Percentiles rank a stretch among this genome's conserved stretches.
Evolutionary conservation across 2,797 vertebrate genomes (phyloP).

Genomic region (Diplodus sargus): DNA sequence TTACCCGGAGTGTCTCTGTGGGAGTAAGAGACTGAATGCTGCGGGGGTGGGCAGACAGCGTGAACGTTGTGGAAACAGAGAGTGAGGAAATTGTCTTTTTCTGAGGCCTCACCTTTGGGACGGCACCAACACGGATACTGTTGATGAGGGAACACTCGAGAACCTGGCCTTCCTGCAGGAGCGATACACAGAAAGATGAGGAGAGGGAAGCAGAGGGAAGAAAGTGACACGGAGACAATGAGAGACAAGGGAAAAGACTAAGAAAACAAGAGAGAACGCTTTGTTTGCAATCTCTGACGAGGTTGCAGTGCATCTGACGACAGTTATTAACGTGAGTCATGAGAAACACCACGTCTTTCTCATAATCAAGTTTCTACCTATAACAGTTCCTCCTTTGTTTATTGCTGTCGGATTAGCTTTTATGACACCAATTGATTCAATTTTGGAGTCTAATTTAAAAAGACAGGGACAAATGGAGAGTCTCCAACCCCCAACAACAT

Average conservation of each 20-base stretch:
- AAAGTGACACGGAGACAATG: background rate
- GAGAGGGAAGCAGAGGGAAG: background rate
- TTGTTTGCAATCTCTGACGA: too few species aligned
- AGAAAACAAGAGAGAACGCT: background rate
- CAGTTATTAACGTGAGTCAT: constrained; percentile 1
- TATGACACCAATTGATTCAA: background rate
- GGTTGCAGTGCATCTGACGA: too few species aligned
- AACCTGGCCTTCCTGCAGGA: constrained; percentile 94
- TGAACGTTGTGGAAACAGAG: constrained; percentile 27
- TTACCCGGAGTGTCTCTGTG: constrained; percentile 1
- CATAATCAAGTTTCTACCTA: constrained; percentile 10
- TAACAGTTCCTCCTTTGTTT: background rate
- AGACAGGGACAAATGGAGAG: background rate
- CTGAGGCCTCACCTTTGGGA: constrained; percentile 90
- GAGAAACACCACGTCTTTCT: background rate
- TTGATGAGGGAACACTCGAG: constrained; percentile 98
- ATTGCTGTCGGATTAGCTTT: background rate
- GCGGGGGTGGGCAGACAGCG: background rate
- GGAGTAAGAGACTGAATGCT: background rate
- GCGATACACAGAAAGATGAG: constrained; percentile 28
- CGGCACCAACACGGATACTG: constrained; percentile 92
- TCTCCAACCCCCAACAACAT: background rate
- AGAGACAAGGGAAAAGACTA: background rate
- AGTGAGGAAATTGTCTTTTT: constrained; percentile 46
- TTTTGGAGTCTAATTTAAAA: constrained; percentile 1